Evolutionary conservation across 1,140 invertebrate genomes (phyloP).

Genomic region (Pomacea maculata): DNA sequence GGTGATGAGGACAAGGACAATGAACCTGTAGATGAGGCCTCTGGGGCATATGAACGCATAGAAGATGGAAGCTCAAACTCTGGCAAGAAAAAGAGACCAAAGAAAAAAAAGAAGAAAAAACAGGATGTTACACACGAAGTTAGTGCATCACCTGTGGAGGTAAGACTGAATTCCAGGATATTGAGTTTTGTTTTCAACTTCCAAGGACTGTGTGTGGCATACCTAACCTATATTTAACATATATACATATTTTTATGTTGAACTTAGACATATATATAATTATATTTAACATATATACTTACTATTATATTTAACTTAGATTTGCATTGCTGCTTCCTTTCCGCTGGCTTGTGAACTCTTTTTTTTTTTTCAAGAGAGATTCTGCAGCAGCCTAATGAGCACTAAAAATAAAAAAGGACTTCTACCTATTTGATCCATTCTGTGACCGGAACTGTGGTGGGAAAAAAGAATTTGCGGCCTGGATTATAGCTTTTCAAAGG

Average conservation of each 20-base stretch:
- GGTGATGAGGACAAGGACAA: slow-evolving; percentile 76
- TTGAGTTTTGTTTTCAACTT: not conserved
- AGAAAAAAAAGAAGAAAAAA: slow-evolving; percentile 73
- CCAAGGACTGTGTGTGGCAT: not conserved
- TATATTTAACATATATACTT: not conserved
- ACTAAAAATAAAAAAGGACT: too few species aligned
- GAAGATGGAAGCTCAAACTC: slow-evolving; percentile 44
- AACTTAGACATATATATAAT: not conserved
- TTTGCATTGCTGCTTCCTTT: too few species aligned
- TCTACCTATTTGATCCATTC: too few species aligned
- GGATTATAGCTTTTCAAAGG: too few species aligned
- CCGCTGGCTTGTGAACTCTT: too few species aligned
- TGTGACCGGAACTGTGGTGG: too few species aligned
- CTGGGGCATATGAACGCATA: slow-evolving; percentile 65
- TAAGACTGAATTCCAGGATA: not conserved
- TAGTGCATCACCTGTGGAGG: slow-evolving; percentile 38
- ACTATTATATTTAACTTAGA: not conserved
- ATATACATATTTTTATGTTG: not conserved
- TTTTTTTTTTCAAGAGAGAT: too few species aligned
- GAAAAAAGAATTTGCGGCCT: too few species aligned
- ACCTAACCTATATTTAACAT: not conserved
- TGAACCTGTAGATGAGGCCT: slow-evolving; percentile 70
- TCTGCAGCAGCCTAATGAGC: too few species aligned
- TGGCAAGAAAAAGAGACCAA: slow-evolving; percentile 61
- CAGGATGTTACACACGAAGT: slow-evolving; percentile 72